A percentile compares a stretch with the other conserved stretches of the same genome.
Evolutionary conservation across 2,888 invertebrate species (phyloP).

Genomic region (Ennomos quercinarius): DNA sequence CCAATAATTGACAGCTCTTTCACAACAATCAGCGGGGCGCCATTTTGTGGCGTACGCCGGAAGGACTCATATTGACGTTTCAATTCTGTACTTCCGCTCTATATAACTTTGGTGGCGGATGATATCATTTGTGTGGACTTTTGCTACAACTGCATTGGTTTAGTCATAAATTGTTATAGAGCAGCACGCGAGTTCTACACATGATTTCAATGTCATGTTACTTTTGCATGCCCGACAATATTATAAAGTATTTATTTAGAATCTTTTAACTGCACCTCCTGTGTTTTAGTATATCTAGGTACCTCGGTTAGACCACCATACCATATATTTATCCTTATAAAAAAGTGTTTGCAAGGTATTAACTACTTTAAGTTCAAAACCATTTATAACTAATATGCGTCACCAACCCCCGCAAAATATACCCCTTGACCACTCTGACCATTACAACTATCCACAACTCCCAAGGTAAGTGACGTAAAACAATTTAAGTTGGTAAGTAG

Average conservation of each 20-base stretch:
- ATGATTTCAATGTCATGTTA: background rate
- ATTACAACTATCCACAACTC: conserved; percentile 32
- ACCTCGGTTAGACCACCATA: too few relatives aligned
- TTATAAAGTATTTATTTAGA: too few relatives aligned
- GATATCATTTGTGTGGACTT: conserved; percentile 7
- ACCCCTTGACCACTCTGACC: background rate
- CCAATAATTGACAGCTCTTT: conserved; percentile 71
- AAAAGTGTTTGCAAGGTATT: too few relatives aligned
- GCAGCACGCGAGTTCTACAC: conserved; percentile 2
- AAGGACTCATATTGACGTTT: conserved; percentile 72
- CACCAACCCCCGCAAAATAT: too few relatives aligned
- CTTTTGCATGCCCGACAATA: too few relatives aligned
- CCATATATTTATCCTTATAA: too few relatives aligned
- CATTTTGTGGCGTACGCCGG: conserved; percentile 63
- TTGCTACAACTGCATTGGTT: conserved; percentile 2
- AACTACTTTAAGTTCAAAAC: too few relatives aligned
- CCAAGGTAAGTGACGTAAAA: conserved; percentile 41
- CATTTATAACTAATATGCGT: too few relatives aligned
- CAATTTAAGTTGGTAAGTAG: conserved; percentile 48
- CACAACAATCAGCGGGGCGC: conserved; percentile 80
- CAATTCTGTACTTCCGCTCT: conserved; percentile 70
- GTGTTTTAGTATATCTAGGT: too few relatives aligned
- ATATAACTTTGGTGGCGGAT: conserved; percentile 32
- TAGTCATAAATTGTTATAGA: background rate
- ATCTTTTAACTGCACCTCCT: too few relatives aligned